phyloP scores from a whole-genome alignment of 92 coral and sea anemone genomes.

The Pocillopora meandrina region DNA sequence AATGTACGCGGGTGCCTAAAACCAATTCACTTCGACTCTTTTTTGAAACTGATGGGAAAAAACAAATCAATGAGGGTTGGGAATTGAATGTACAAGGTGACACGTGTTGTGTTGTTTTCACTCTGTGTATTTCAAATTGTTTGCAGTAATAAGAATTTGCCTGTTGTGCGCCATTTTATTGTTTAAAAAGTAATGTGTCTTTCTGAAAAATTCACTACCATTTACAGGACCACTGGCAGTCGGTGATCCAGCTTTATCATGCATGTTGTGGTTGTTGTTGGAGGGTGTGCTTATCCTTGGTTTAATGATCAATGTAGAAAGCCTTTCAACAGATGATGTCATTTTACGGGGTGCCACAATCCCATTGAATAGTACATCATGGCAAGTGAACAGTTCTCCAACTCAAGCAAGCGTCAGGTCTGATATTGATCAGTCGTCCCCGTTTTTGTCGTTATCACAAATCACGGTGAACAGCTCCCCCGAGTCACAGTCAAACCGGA shows the following conservation, averaged over 20 bases:
- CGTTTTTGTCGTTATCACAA: background rate
- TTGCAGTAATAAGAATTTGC: no score
- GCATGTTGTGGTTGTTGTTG: constrained; percentile 4
- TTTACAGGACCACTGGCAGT: background rate
- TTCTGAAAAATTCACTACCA: background rate
- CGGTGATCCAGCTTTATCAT: background rate
- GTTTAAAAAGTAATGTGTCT: no score
- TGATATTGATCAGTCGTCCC: background rate
- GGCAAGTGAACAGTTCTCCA: background rate
- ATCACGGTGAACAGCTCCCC: background rate
- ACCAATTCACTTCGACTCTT: no score
- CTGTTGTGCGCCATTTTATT: no score
- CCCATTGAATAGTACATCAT: background rate
- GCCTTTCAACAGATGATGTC: background rate
- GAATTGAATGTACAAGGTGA: background rate
- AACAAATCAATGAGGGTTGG: background rate
- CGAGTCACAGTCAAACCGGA: background rate
- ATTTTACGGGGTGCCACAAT: constrained; percentile 2
- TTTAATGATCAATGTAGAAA: background rate
- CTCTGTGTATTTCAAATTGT: no score
- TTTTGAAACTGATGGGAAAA: no score
- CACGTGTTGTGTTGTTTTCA: no score
- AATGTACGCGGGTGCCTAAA: no score
- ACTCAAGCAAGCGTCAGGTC: background rate
- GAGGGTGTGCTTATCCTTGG: background rate